Conservation (phyloP, 2,113 vertebrate species). For the Bufo bufo region DNA sequence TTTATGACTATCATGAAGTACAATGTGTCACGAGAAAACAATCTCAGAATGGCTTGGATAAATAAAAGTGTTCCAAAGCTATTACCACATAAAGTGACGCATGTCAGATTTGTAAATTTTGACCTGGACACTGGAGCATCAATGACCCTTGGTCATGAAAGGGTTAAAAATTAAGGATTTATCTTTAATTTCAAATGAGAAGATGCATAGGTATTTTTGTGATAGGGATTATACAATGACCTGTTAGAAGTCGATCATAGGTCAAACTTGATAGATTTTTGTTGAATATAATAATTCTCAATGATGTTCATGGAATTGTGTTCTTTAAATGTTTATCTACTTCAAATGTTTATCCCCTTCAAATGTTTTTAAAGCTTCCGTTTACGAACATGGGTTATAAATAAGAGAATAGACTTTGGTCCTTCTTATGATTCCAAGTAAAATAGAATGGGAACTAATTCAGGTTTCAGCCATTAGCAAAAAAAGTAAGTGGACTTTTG, state of each 20-base stretch:
- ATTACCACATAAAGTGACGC: too few relatives aligned
- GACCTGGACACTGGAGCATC: too few relatives aligned
- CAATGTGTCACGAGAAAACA: too few relatives aligned
- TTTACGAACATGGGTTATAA: not conserved
- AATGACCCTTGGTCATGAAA: too few relatives aligned
- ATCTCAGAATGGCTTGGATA: too few relatives aligned
- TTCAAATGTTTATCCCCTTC: not conserved
- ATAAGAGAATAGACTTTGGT: conserved; percentile 8
- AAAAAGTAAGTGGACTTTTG: conserved; percentile 49
- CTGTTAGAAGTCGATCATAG: not conserved
- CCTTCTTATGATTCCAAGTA: not conserved
- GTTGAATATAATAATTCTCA: not conserved
- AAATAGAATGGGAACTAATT: conserved; percentile 41
- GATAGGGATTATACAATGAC: not conserved
- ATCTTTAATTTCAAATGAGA: too few relatives aligned
- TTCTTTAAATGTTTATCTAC: not conserved
- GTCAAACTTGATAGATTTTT: not conserved
- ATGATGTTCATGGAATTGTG: not conserved
- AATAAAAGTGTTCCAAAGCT: too few relatives aligned
- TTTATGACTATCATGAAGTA: too few relatives aligned
- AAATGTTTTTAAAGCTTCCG: not conserved
- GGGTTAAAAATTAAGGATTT: too few relatives aligned
- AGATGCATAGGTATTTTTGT: not conserved
- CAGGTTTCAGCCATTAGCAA: conserved; percentile 44
- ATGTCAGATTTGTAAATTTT: too few relatives aligned